Conservation (phyloP, 2,113 vertebrate species). For the Ploceus nigricollis region DNA sequence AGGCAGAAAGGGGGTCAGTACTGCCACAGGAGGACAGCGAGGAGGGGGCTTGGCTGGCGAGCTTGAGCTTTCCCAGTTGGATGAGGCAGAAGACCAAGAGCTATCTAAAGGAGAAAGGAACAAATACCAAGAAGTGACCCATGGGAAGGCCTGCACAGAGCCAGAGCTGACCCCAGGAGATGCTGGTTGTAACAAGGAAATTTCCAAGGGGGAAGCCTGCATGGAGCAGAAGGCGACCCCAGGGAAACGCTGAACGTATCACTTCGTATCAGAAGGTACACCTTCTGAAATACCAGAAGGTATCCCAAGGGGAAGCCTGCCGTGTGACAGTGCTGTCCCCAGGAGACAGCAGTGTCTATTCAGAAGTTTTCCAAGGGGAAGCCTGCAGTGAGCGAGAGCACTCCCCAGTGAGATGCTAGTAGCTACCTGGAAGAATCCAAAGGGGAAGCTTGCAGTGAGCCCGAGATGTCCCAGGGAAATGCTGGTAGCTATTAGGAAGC, state of each 20-base stretch:
- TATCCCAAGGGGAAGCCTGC: neutral
- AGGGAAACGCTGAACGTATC: neutral
- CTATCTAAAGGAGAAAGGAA: neutral
- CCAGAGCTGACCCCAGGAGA: too few relatives aligned
- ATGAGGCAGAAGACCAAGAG: neutral
- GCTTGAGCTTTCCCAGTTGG: neutral
- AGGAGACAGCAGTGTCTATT: neutral
- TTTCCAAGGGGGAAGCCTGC: neutral
- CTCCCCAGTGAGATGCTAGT: neutral
- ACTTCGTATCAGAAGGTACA: neutral
- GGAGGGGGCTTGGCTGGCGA: accelerated
- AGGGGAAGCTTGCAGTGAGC: neutral
- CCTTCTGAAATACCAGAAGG: neutral
- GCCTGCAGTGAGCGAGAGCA: neutral
- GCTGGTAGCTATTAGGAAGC: neutral
- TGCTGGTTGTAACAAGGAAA: too few relatives aligned
- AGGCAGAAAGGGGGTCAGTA: neutral
- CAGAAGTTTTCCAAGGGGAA: neutral
- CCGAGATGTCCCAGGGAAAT: neutral
- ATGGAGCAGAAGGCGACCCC: neutral
- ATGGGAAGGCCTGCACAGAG: neutral
- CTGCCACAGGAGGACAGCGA: neutral
- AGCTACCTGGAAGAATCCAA: neutral
- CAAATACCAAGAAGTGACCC: neutral
- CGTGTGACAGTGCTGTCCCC: too few relatives aligned